phyloP scores from a whole-genome alignment of 2,888 invertebrate species.

The Drosophila engyochracea region DNA sequence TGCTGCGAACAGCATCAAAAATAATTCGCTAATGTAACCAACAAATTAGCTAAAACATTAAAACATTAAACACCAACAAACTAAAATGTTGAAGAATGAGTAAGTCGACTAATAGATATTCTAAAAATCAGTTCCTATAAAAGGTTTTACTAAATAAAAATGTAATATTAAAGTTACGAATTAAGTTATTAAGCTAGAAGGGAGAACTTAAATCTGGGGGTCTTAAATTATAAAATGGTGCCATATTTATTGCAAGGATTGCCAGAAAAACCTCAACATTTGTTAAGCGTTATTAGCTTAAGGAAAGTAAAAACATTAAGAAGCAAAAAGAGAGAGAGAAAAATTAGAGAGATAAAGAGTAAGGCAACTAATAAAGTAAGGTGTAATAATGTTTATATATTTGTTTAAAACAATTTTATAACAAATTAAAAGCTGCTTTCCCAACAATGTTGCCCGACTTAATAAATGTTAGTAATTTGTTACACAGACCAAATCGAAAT shows the following conservation, averaged over 20 bases:
- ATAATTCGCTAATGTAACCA: slow-evolving; percentile 69
- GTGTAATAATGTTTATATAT: neutral
- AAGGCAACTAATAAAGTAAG: neutral
- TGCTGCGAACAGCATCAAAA: slow-evolving; percentile 51
- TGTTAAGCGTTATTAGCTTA: neutral
- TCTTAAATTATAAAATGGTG: neutral
- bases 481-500: neutral
- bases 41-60: slow-evolving; percentile 52
- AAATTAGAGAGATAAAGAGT: neutral
- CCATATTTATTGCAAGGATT: neutral
- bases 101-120: neutral
- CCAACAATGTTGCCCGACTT: neutral
- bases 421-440: neutral
- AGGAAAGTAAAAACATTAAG: neutral
- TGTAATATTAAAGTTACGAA: neutral
- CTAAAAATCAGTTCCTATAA: neutral
- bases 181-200: neutral
- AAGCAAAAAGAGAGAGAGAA: neutral
- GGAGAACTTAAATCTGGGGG: neutral
- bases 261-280: neutral
- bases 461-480: neutral
- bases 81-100: neutral
- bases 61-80: slow-evolving; percentile 26
- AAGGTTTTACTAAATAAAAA: neutral
- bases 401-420: neutral